phyloP scores from a whole-genome alignment of 2,888 invertebrate species.

The Belgica antarctica region DNA sequence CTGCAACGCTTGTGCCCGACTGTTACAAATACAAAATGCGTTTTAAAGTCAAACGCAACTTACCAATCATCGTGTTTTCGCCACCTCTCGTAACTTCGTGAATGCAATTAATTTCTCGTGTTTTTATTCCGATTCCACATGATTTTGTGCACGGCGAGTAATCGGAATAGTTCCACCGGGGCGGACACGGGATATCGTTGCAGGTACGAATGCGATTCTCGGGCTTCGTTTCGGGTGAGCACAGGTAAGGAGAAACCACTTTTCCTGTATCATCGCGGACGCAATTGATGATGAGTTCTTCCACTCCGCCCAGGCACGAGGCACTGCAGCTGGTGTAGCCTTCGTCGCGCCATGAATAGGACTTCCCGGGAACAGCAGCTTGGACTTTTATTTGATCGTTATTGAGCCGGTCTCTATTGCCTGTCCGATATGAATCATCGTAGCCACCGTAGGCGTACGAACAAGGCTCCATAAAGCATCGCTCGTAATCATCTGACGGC shows the following conservation, averaged over 20 bases:
- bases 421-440: conserved; percentile 53
- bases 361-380: conserved; percentile 72
- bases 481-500: conserved; percentile 76
- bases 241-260: conserved; percentile 83
- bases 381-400: conserved; percentile 63
- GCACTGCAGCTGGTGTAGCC: conserved; percentile 93
- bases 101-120: conserved; percentile 83
- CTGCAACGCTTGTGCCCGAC: too few species aligned
- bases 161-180: conserved; percentile 88
- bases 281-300: conserved; percentile 86
- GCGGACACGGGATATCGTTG: conserved; percentile 94
- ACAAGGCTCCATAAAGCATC: conserved; percentile 78
- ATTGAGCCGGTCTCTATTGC: conserved; percentile 27
- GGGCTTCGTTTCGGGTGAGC: conserved; percentile 81
- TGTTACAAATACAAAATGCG: too few species aligned
- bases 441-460: conserved; percentile 63
- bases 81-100: conserved; percentile 82
- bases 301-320: conserved; percentile 84
- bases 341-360: conserved; percentile 84
- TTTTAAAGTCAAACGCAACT: too few species aligned
- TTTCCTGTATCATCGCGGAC: conserved; percentile 82
- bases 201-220: conserved; percentile 85
- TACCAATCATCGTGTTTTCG: conserved; percentile 83
- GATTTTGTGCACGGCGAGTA: conserved; percentile 87
- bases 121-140: conserved; percentile 92